phyloP scores from a whole-genome alignment of 1,140 invertebrate genomes.

The Eufriesea mexicana region DNA sequence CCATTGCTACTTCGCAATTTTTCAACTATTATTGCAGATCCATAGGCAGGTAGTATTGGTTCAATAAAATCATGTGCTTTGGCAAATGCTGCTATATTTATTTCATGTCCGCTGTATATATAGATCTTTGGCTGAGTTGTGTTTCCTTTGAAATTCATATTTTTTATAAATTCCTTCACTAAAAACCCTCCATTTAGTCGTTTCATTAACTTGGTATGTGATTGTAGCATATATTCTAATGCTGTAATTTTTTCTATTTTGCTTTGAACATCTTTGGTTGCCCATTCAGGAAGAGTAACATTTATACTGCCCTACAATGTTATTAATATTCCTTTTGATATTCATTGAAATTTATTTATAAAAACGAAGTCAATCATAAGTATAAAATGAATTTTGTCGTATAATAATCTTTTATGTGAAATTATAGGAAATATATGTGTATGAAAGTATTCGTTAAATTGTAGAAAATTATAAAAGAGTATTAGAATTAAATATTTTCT shows the following conservation, averaged over 20 bases:
- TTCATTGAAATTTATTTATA: no score
- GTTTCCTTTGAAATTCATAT: conserved; percentile 23
- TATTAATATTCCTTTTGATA: not conserved
- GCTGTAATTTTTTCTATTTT: conserved; percentile 77
- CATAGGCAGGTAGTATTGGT: conserved; percentile 82
- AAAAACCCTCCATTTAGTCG: conserved; percentile 83
- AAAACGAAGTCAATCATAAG: no score
- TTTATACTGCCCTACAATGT: conserved; percentile 81
- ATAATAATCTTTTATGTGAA: no score
- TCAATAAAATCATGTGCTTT: conserved; percentile 85
- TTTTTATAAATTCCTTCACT: conserved; percentile 56
- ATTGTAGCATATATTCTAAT: conserved; percentile 83
- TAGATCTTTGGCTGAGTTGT: conserved; percentile 79
- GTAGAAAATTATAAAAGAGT: no score
- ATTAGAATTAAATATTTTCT: no score
- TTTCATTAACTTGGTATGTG: conserved; percentile 83
- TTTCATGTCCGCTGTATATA: conserved; percentile 87
- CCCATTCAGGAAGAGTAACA: conserved; percentile 84
- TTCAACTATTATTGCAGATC: conserved; percentile 79
- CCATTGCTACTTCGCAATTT: conserved; percentile 52
- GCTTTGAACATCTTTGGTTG: conserved; percentile 82
- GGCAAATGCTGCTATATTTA: conserved; percentile 87
- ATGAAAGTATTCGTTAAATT: no score
- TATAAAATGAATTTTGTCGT: no score
- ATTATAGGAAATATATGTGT: no score